Evolutionary conservation across 2,113 vertebrate species (phyloP).

Genomic region (Raphicerus campestris): DNA sequence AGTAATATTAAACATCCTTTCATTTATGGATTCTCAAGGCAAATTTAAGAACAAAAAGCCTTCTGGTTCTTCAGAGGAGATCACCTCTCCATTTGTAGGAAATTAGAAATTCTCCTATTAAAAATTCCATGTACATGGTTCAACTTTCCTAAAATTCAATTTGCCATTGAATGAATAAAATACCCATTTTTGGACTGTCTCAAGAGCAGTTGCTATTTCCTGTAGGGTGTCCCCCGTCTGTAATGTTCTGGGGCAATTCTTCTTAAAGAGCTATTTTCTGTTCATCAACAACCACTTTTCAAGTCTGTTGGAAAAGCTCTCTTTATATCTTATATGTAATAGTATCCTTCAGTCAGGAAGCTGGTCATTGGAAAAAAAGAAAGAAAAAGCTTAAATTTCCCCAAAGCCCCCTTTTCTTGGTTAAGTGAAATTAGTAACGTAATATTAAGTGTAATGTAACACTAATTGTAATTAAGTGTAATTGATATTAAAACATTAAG

Average conservation of each 20-base stretch:
- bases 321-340: neutral
- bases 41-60: neutral
- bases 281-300: neutral
- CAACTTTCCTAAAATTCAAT: neutral
- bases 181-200: neutral
- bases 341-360: conserved; percentile 26
- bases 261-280: neutral
- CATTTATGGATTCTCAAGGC: neutral
- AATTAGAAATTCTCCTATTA: neutral
- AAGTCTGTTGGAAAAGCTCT: neutral
- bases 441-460: conserved; percentile 17
- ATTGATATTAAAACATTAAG: neutral
- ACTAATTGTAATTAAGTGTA: conserved; percentile 26
- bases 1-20: neutral
- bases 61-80: neutral
- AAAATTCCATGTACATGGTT: neutral
- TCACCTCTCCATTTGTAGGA: neutral
- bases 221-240: fast-evolving
- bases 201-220: neutral
- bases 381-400: neutral
- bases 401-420: neutral
- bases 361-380: neutral
- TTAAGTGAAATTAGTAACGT: conserved; percentile 30
- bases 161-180: neutral
- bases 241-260: neutral